Conservation (phyloP, 2,888 invertebrate genomes). For the Synergus itoensis region DNA sequence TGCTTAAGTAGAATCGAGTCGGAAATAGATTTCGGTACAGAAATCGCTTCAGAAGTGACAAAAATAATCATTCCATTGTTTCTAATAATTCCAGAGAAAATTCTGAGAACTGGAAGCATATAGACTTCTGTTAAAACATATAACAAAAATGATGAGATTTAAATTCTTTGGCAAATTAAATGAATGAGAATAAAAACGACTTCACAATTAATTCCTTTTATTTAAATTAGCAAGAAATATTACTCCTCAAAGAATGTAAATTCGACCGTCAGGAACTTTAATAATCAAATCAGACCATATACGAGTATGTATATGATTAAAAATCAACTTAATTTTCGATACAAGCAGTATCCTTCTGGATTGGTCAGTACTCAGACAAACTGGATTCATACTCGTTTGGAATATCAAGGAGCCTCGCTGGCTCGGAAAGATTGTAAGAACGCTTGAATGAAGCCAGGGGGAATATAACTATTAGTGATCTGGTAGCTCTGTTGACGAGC, state of each 20-base stretch:
- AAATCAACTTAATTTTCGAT: conserved; percentile 3
- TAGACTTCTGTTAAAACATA: too few species aligned
- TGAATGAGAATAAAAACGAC: too few species aligned
- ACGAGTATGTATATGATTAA: conserved; percentile 9
- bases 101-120: too few species aligned
- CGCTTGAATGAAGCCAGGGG: conserved; percentile 67
- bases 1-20: conserved; percentile 50
- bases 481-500: conserved; percentile 51
- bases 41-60: conserved; percentile 7
- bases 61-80: background rate
- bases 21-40: conserved; percentile 51
- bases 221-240: too few species aligned
- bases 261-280: background rate
- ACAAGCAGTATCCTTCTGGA: background rate
- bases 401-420: conserved; percentile 65
- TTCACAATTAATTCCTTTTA: too few species aligned
- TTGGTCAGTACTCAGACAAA: conserved; percentile 47
- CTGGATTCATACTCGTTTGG: conserved; percentile 58
- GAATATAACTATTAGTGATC: conserved; percentile 45
- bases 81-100: background rate
- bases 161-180: too few species aligned
- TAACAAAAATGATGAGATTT: too few species aligned
- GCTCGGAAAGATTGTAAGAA: conserved; percentile 60
- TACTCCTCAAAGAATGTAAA: background rate
- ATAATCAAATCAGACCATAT: background rate